Conservation (phyloP, 1,140 invertebrate genomes). For the Cecropterus lyciades region DNA sequence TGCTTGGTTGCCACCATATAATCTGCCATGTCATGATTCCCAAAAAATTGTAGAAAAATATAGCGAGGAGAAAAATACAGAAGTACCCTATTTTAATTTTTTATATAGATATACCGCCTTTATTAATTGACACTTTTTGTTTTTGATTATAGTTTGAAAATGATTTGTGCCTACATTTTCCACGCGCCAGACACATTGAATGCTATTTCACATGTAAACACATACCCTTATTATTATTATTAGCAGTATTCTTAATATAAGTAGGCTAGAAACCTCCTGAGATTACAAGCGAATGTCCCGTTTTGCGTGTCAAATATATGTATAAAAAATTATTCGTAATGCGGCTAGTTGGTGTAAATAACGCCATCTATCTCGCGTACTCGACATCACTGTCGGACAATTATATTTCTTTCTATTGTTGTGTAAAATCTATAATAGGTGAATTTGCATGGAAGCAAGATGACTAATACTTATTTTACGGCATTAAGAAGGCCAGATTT, state of each 20-base stretch:
- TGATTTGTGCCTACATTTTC: conserved; percentile 32
- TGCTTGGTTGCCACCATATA: too few species aligned
- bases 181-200: conserved; percentile 60
- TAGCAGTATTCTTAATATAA: conserved; percentile 79
- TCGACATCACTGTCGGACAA: background rate
- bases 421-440: too few species aligned
- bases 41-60: too few species aligned
- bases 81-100: too few species aligned
- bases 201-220: conserved; percentile 75
- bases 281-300: conserved; percentile 56
- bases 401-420: background rate
- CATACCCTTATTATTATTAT: conserved; percentile 68
- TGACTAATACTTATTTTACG: background rate
- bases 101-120: too few species aligned
- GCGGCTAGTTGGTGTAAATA: background rate
- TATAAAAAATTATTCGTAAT: background rate
- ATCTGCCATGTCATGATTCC: too few species aligned
- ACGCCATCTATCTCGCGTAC: too few species aligned
- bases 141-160: too few species aligned
- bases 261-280: conserved; percentile 75
- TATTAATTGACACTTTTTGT: too few species aligned
- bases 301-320: conserved; percentile 39
- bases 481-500: too few species aligned
- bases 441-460: too few species aligned
- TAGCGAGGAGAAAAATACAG: too few species aligned